Percentiles rank a stretch among this genome's conserved stretches.
phyloP scores from a whole-genome alignment of 2,113 vertebrate genomes.

The Etia nguti region DNA sequence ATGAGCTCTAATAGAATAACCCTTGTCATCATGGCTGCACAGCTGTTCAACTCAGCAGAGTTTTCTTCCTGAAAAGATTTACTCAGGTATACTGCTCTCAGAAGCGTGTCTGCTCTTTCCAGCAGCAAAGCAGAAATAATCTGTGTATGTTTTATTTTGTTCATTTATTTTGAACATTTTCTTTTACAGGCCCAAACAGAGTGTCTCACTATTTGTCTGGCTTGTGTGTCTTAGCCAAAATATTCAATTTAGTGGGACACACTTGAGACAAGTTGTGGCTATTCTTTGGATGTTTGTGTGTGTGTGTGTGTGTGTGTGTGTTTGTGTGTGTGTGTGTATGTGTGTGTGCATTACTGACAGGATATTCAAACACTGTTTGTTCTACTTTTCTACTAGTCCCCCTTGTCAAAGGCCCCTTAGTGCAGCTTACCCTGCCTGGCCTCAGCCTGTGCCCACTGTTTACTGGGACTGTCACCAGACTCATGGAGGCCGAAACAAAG shows the following conservation, averaged over 20 bases:
- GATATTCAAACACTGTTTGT: slow-evolving; percentile 49
- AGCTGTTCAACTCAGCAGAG: not conserved
- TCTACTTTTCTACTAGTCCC: slow-evolving; percentile 75
- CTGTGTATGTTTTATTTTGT: not conserved
- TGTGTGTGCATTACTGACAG: not conserved
- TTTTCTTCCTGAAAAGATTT: not conserved
- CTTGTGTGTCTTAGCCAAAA: not conserved
- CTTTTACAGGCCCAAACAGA: not conserved
- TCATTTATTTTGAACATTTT: not conserved
- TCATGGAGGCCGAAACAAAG: slow-evolving; percentile 89
- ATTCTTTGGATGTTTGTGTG: not conserved
- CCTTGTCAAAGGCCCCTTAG: slow-evolving; percentile 83
- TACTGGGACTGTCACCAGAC: slow-evolving; percentile 86
- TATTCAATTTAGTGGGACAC: not conserved
- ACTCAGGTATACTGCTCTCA: not conserved
- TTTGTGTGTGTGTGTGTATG: not conserved
- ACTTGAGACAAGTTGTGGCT: not conserved
- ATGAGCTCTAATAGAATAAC: not conserved
- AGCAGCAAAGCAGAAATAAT: not conserved
- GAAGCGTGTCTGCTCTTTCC: not conserved
- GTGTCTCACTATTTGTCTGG: not conserved
- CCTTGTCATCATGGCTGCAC: not conserved
- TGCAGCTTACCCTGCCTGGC: slow-evolving; percentile 75
- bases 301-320: not conserved
- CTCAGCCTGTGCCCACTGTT: slow-evolving; percentile 81